A percentile compares a stretch with the other conserved stretches of the same genome.
phyloP scores from a whole-genome alignment of 2,797 vertebrate genomes.

The Helostoma temminkii region DNA sequence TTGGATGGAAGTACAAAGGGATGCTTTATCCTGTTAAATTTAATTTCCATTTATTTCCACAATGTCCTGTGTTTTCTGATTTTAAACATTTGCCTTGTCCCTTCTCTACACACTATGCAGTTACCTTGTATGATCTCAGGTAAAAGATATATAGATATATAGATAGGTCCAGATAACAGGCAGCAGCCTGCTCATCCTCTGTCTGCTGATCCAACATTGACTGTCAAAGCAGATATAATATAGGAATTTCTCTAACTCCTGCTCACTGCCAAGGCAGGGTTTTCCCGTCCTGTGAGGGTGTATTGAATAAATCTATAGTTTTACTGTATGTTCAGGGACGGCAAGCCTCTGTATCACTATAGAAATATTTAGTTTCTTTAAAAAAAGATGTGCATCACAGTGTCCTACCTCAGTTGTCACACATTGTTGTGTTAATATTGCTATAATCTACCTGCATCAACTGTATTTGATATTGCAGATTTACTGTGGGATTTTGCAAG shows the following conservation, averaged over 20 bases:
- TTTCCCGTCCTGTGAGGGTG: neutral
- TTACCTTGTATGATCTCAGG: no score
- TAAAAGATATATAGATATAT: no score
- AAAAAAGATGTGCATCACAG: neutral
- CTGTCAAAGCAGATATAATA: no score
- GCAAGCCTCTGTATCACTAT: neutral
- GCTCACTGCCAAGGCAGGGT: neutral
- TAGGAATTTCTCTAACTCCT: neutral
- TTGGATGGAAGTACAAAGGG: neutral
- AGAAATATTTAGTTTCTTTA: neutral
- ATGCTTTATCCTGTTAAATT: no score
- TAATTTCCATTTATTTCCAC: no score
- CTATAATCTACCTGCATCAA: neutral
- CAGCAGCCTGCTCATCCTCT: no score
- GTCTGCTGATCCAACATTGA: no score
- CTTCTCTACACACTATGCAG: no score
- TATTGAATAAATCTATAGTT: neutral
- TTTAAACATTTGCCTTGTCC: no score
- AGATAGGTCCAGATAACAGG: neutral
- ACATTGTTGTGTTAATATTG: neutral
- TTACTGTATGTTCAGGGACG: neutral
- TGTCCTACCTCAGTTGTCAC: neutral
- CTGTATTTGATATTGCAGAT: neutral
- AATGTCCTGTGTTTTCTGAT: no score
- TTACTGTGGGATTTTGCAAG: neutral